Percentiles rank a stretch among this genome's conserved stretches.
phyloP scores from a whole-genome alignment of 2,797 vertebrate species.

The Apogon hyalosoma region DNA sequence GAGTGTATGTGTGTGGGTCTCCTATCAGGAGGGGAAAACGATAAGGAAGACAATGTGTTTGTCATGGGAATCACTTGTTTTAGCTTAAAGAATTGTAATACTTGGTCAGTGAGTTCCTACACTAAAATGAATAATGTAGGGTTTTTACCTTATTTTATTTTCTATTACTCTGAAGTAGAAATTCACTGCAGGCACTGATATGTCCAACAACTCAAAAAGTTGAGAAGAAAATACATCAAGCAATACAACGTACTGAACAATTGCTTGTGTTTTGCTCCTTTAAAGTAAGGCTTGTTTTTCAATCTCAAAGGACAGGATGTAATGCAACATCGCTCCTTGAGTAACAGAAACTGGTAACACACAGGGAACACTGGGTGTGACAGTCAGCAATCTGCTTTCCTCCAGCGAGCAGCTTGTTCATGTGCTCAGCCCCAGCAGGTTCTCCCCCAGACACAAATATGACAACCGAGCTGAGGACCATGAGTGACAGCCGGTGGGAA shows the following conservation, averaged over 20 bases:
- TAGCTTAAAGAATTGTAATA: not conserved
- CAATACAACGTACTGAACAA: too few species aligned
- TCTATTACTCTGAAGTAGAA: not conserved
- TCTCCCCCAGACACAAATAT: slow-evolving; percentile 1
- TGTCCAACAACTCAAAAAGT: not conserved
- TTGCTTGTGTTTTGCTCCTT: not conserved
- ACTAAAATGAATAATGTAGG: too few species aligned
- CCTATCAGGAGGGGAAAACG: slow-evolving; percentile 21
- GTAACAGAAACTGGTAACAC: slow-evolving; percentile 44
- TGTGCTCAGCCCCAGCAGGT: slow-evolving; percentile 8
- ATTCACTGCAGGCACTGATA: too few species aligned
- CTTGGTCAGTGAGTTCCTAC: too few species aligned
- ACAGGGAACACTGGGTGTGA: slow-evolving; percentile 28
- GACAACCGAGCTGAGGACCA: not conserved
- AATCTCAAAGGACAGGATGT: slow-evolving; percentile 49
- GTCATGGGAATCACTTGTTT: slow-evolving; percentile 31
- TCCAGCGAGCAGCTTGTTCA: slow-evolving; percentile 16
- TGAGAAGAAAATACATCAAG: not conserved
- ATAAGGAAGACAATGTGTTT: slow-evolving; percentile 16
- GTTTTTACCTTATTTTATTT: not conserved
- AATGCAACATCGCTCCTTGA: slow-evolving; percentile 58
- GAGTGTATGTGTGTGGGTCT: slow-evolving; percentile 34
- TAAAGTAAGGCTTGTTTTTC: slow-evolving; percentile 23
- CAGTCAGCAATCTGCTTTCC: slow-evolving; percentile 1
- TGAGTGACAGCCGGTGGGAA: slow-evolving; percentile 12